These are phyloP conservation scores for Dasypus novemcinctus DNA, from an alignment of 2,113 vertebrate genomes.

Conservation along the genomic window DNA sequence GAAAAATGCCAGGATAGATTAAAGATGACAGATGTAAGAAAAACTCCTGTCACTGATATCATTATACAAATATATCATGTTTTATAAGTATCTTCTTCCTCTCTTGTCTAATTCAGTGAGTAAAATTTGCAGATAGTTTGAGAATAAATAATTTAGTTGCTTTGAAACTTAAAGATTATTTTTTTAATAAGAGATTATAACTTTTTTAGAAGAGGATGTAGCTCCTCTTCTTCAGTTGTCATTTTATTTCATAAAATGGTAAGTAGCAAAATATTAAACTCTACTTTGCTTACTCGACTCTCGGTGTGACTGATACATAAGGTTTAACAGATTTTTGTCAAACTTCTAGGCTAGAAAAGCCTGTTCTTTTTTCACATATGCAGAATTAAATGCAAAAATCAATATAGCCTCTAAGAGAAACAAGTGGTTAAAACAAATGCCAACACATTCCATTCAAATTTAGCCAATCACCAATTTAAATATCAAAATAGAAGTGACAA, in stretches of 20 bases:
- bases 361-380: background rate
- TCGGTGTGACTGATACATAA: background rate
- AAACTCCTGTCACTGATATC: background rate
- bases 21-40: background rate
- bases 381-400: background rate
- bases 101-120: background rate
- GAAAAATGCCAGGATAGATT: background rate
- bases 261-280: background rate
- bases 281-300: background rate
- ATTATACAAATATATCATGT: background rate
- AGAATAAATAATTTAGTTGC: background rate
- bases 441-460: background rate
- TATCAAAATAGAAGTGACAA: background rate
- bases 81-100: background rate
- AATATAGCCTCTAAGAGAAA: background rate
- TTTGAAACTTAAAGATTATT: background rate
- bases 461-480: background rate
- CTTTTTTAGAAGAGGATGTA: background rate
- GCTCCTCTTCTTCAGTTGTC: background rate
- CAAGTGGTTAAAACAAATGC: background rate
- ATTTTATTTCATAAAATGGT: background rate
- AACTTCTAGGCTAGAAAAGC: background rate
- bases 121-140: conserved; percentile 25
- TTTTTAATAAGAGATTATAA: background rate
- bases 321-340: background rate